Evolutionary conservation across 2,797 vertebrate species (phyloP).

Genomic region (Neosilurus hyrtlii): DNA sequence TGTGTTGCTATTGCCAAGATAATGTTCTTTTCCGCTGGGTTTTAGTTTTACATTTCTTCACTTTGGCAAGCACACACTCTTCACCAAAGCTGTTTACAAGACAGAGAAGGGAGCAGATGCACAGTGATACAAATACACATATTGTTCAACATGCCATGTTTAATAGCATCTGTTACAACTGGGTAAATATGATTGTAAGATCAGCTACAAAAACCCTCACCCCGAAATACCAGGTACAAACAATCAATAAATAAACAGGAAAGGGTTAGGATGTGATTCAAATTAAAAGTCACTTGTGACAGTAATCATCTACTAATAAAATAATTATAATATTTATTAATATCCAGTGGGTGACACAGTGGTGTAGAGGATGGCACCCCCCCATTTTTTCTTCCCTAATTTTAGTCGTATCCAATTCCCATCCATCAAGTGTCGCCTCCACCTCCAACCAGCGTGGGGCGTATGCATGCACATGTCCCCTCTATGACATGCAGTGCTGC

Average conservation of each 20-base stretch:
- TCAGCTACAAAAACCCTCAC: background rate
- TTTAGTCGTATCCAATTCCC: too few species aligned
- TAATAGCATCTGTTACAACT: conserved; percentile 3
- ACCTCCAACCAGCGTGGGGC: too few species aligned
- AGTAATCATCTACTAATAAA: background rate
- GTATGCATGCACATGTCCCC: too few species aligned
- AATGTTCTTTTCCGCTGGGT: conserved; percentile 20
- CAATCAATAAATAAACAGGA: too few species aligned
- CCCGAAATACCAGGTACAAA: too few species aligned
- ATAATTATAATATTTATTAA: background rate
- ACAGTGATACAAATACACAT: background rate
- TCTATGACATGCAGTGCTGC: too few species aligned
- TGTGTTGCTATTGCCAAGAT: conserved; percentile 37
- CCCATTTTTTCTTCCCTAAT: too few species aligned
- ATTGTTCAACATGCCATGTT: conserved; percentile 13
- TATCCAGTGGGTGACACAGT: too few species aligned
- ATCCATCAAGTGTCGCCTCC: too few species aligned
- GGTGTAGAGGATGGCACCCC: too few species aligned
- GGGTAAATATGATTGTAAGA: background rate
- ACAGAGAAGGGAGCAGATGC: conserved; percentile 7
- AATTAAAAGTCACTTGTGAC: background rate
- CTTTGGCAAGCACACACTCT: conserved; percentile 8
- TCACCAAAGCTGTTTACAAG: background rate
- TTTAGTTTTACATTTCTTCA: conserved; percentile 19
- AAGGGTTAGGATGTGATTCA: background rate